Evolutionary conservation across 2,888 invertebrate species (phyloP), one percentile per base, ranked within the genome.

Genomic region (Tenthredo mesomela): DNA sequence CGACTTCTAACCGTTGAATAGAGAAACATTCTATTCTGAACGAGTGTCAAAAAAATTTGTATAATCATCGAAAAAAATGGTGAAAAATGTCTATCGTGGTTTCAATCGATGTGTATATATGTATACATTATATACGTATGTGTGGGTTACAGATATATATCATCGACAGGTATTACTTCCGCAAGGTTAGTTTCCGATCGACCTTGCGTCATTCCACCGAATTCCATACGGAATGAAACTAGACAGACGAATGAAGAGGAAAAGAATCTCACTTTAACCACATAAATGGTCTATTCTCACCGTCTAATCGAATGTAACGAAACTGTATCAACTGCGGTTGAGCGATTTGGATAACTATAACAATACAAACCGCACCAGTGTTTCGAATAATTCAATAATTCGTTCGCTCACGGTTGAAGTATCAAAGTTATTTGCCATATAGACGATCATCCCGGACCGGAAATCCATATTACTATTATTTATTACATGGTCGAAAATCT

Each of bases 301-400:
- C 73, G 21, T 18, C 43, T 73, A 40, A 73, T 73, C 73, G 25
- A 73, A 73, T 73, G 10, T 29, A 40, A 73, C 18, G 12, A 73
- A 73, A 73, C n/a, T 43, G 43, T 73, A 73, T 73, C 73, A 73
- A 40, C 6, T 21, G 40, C 21, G 73, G 73, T 73, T 12, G 21
- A 10, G 29, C 73, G 40, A 43, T 73, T 40, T 43, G 43, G 21
- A 37, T 37, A 43, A 73, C 43, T 25, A 43, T 40, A 73, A 47
- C 73, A 54, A 54, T 54, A 47, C 3, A 40, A 73, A 73, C 73
- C 73, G 73, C 73, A 47, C n/a, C 4, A 21, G 43, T 9, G 43
- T 73, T 73, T 73, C 43, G 21, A 73, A 47, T 73, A 25, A 73
- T 73, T 73, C 73, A 21, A 73, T 73, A 40, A 73, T 73, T 73